Conservation (phyloP, 2,113 vertebrate genomes). For the Gnathonemus longibarbis region DNA sequence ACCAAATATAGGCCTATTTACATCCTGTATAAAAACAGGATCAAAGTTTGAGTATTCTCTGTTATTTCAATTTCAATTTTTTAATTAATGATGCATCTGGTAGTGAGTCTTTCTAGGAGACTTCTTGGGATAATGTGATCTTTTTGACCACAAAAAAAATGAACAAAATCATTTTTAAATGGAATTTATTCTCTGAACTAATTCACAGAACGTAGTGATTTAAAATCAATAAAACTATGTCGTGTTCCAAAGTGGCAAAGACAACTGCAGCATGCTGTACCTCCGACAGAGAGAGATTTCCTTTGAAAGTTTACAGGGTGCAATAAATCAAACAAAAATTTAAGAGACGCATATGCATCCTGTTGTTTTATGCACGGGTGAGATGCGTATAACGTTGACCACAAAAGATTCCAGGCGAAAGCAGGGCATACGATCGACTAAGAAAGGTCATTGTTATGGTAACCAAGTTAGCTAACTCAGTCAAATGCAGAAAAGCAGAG, state of each 20-base stretch:
- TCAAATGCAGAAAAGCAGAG: not conserved
- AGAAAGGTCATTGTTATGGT: conserved; percentile 31
- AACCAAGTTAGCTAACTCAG: conserved; percentile 13
- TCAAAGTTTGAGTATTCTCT: not conserved
- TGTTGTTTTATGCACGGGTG: conserved; percentile 17
- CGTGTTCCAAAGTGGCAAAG: not conserved
- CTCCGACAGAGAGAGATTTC: not conserved
- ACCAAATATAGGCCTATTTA: not conserved
- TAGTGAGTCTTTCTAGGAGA: not conserved
- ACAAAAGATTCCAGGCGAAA: conserved; percentile 38
- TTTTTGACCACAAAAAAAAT: not conserved
- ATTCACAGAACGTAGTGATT: not conserved
- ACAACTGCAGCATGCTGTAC: not conserved
- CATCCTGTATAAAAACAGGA: not conserved
- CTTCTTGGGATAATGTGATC: not conserved
- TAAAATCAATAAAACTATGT: not conserved
- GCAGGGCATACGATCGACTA: conserved; percentile 18
- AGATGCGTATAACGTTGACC: conserved; percentile 21
- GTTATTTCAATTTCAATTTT: not conserved
- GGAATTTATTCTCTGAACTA: not conserved
- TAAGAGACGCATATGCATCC: conserved; percentile 17
- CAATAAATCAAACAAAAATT: not conserved
- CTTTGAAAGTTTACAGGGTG: not conserved
- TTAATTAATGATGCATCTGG: not conserved
- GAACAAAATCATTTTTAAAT: not conserved